Conservation (phyloP, 2,888 invertebrate genomes). For the Cosmorhoe ocellata region DNA sequence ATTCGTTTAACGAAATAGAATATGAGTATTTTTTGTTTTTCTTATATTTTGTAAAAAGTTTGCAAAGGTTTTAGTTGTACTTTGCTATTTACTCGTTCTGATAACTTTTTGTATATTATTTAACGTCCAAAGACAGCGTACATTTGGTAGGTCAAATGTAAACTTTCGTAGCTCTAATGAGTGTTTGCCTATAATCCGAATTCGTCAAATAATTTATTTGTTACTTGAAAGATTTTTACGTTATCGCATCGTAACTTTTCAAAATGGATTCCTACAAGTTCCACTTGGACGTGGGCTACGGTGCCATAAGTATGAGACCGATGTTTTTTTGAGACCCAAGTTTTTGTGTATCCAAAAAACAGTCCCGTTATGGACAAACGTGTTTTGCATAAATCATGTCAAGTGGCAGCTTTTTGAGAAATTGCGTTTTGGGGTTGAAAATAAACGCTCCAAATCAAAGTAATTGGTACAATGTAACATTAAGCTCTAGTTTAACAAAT, state of each 20-base stretch:
- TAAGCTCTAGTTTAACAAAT: too few relatives aligned
- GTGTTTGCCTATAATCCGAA: too few relatives aligned
- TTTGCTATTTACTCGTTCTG: too few relatives aligned
- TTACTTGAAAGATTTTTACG: not conserved
- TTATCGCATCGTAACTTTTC: conserved; percentile 12
- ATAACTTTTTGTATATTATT: too few relatives aligned
- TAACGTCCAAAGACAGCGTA: too few relatives aligned
- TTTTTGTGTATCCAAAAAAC: conserved; percentile 46
- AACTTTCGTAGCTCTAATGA: too few relatives aligned
- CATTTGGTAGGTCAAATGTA: too few relatives aligned
- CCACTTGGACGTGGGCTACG: conserved; percentile 19
- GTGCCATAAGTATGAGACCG: conserved; percentile 38
- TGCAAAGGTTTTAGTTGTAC: too few relatives aligned
- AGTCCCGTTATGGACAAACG: conserved; percentile 68
- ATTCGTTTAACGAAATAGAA: not conserved
- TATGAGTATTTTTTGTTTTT: not conserved
- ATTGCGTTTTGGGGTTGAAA: conserved; percentile 40
- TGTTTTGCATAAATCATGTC: conserved; percentile 74
- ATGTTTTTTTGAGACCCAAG: conserved; percentile 36
- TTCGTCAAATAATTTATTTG: too few relatives aligned
- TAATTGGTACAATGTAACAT: too few relatives aligned
- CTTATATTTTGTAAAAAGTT: too few relatives aligned
- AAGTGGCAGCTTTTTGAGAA: conserved; percentile 51
- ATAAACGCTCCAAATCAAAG: not conserved
- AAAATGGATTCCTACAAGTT: conserved; percentile 30